Evolutionary conservation across 2,888 invertebrate species (phyloP), one percentile per base, ranked within the genome.

Genomic region (Eudasyphora cyanicolor): DNA sequence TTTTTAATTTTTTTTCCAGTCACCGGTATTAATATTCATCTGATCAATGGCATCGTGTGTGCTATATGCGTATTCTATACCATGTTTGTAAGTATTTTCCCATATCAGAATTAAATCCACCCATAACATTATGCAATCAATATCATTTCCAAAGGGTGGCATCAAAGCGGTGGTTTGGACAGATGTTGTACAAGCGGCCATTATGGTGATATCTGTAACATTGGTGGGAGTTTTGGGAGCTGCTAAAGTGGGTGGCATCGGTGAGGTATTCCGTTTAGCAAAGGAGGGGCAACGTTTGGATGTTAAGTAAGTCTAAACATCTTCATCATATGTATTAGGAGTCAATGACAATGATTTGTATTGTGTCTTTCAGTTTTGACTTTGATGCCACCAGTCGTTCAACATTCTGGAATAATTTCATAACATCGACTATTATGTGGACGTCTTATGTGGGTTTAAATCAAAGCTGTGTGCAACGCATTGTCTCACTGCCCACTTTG

Each of bases 391-490:
- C 93, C 69, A 93, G 94, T 54, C 93, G 96, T 32, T 94, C 94
- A 80, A 94, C 95, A 0, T 92, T 95, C 14, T 95, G 95, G 94
- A 93, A 94, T 54, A 93, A 94, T 32, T 88, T 94, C 14, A 90
- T 94, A 70, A 93, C 94, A 12, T 94, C 94, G 12, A 93, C 94
- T 57, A 89, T 94, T 7, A 93, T 94, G 82, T 95, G 94, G 93
- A 93, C 94, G 7, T 93, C 94, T 0, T 94, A 95, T 87, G 94
- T 95, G 87, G 93, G 95, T 14, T 93, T 95, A 12, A 95, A 95
- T 91, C 96, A 96, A 91, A 95, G 95, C 70, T 95, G 95, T 93
- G 95, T 96, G 0, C 96, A 96, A 87, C 92, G 95, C 82, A 95
- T 95, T 84, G 93, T 95, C 42, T 94, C 95, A 0, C 91, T 95